Base-by-base conservation (phyloP, 2,797 vertebrate species). In the Acipenser ruthenus region DNA sequence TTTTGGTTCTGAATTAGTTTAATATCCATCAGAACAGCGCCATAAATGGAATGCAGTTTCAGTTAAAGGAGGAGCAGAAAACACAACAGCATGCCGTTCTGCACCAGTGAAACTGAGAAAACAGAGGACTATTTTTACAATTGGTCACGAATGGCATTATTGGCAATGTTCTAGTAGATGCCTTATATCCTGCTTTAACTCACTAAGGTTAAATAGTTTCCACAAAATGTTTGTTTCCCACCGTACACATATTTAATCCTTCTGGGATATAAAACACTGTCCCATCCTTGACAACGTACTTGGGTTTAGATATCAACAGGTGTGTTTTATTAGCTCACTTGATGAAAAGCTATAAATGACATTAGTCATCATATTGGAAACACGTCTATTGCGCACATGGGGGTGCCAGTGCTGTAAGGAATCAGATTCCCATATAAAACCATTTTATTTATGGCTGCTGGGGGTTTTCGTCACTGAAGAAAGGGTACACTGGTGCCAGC, bases 51-150 rank as follows among this genome's bases (percentile, higher is more conserved):
- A 37, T 37, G 2, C 4, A 3, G 23, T 37, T 37, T 37, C 23
- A 37, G 23, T 37, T 37, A 37, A 37, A 37, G 23, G 23, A 37
- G 23, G 23, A 37, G 23, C 23, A 37, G 23, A 37, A 37, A 37
- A 37, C 37, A 37, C 8, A 23, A 37, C 23, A 8, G 55, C 18
- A 47, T 60, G 18, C 6, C 49, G 48, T 50, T 9, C 48, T 11
- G 8, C n/a, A 8, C 58, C 23, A 12, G 11, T 53, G 62, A 49
- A 62, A 66, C 60, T 48, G 62, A 51, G 66, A 63, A 65, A 67
- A 64, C 12, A 50, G 23, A 49, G 49, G 49, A 49, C 15, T 18
- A 56, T 56, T 11, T n/a, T 11, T n/a, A 58, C 4, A 37, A 37
- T 4, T 11, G 55, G 12, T 37, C 37, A 37, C 1, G 4, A 37